A percentile compares a stretch with the other conserved stretches of the same genome.
phyloP scores from a whole-genome alignment of 2,888 invertebrate genomes.

The Epinotia ramella region DNA sequence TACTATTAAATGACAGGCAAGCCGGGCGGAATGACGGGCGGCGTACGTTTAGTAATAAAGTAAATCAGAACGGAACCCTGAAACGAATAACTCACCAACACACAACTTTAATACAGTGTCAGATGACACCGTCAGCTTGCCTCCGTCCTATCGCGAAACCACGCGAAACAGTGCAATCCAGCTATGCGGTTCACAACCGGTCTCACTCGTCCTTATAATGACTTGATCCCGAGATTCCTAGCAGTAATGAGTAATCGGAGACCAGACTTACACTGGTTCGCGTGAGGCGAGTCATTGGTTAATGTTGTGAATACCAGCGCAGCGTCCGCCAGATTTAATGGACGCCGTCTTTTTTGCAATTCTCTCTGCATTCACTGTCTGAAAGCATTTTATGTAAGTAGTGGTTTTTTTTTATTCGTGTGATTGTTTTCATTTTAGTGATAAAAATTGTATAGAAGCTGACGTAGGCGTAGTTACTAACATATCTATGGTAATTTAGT shows the following conservation, averaged over 20 bases:
- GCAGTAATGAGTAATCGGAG: background rate
- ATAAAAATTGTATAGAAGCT: background rate
- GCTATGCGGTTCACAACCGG: background rate
- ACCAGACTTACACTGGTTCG: background rate
- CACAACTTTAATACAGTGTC: background rate
- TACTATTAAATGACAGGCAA: too few species aligned
- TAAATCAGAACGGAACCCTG: too few species aligned
- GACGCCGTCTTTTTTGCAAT: conserved; percentile 2
- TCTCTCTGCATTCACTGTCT: background rate
- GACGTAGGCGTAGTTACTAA: too few species aligned
- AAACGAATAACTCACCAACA: background rate
- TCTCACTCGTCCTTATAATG: background rate
- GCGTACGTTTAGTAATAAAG: too few species aligned
- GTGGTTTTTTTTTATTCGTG: background rate
- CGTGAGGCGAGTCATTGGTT: background rate
- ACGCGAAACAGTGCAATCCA: background rate
- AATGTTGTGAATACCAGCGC: background rate
- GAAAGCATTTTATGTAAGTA: conserved; percentile 10
- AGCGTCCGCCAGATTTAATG: conserved; percentile 11
- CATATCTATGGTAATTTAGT: too few species aligned
- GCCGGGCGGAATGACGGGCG: too few species aligned
- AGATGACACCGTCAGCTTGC: background rate
- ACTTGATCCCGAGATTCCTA: too few species aligned
- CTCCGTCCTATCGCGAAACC: background rate
- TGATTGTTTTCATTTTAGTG: background rate